phyloP scores from a whole-genome alignment of 2,797 vertebrate species.

The Synaphobranchus kaupii region DNA sequence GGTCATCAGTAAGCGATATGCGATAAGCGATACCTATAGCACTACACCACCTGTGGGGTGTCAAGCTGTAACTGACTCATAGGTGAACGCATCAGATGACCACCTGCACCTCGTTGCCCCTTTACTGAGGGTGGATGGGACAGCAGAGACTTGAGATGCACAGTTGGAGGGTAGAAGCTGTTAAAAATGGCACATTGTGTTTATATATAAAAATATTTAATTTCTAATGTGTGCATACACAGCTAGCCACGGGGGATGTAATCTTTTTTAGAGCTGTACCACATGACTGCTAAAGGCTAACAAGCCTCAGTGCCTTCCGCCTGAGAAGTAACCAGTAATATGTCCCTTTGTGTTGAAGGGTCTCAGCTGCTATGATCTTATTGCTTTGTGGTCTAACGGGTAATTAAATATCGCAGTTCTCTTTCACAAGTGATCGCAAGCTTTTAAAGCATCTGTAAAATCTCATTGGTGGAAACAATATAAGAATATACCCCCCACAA shows the following conservation, averaged over 20 bases:
- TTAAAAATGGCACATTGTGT: too few species aligned
- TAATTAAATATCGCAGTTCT: neutral
- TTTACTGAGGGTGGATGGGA: too few species aligned
- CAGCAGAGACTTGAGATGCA: too few species aligned
- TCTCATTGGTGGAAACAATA: neutral
- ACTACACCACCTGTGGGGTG: too few species aligned
- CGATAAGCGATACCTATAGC: too few species aligned
- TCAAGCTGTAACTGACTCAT: too few species aligned
- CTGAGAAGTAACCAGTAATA: neutral
- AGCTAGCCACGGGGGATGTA: neutral
- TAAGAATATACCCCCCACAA: neutral
- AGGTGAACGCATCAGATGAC: too few species aligned
- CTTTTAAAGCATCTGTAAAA: neutral
- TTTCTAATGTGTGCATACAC: neutral
- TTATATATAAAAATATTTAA: neutral
- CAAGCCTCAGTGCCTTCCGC: neutral
- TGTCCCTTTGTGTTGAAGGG: neutral
- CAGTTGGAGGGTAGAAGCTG: too few species aligned
- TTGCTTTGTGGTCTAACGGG: neutral
- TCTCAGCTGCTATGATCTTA: neutral
- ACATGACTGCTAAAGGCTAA: constrained; percentile 3
- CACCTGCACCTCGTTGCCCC: too few species aligned
- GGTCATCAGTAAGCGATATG: too few species aligned
- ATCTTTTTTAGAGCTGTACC: neutral
- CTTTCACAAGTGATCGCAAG: neutral